Conservation (phyloP, 2,888 invertebrate genomes). For the Venusia cambrica region DNA sequence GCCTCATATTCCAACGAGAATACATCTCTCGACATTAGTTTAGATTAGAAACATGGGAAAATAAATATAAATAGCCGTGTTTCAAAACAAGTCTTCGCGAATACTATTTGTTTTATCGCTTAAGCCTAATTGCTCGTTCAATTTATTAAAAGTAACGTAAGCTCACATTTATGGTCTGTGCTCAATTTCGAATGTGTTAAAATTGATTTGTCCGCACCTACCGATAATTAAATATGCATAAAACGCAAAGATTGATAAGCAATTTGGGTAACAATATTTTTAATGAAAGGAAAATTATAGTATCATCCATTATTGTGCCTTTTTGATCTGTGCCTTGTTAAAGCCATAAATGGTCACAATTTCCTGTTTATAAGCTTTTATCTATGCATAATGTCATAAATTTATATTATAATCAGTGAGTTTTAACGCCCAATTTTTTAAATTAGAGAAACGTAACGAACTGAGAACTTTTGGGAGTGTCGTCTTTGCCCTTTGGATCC, state of each 20-base stretch:
- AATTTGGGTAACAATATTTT: constrained; percentile 35
- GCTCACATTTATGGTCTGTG: constrained; percentile 15
- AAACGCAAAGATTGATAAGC: constrained; percentile 39
- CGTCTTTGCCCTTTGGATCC: constrained; percentile 39
- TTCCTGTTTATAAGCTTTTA: constrained; percentile 58
- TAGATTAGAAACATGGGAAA: constrained; percentile 70
- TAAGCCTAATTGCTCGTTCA: constrained; percentile 52
- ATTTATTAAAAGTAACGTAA: constrained; percentile 41
- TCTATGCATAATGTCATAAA: constrained; percentile 67
- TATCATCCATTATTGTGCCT: constrained; percentile 40
- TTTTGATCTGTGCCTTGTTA: constrained; percentile 56
- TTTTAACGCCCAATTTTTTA: constrained; percentile 74
- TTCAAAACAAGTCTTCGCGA: constrained; percentile 67
- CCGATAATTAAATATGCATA: constrained; percentile 26
- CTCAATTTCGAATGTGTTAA: constrained; percentile 20
- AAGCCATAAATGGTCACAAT: constrained; percentile 57
- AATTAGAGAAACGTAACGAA: constrained; percentile 69
- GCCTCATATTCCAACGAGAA: constrained; percentile 33
- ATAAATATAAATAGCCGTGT: constrained; percentile 50
- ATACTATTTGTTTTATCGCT: constrained; percentile 76
- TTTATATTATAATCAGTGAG: constrained; percentile 72
- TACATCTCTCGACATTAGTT: constrained; percentile 29
- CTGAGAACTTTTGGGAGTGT: constrained; percentile 55
- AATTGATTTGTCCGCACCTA: constrained; percentile 19
- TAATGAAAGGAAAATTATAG: constrained; percentile 44